Evolutionary conservation across 2,113 vertebrate species (phyloP), one percentile per base, ranked within the genome.

Genomic region (Pongo abelii): DNA sequence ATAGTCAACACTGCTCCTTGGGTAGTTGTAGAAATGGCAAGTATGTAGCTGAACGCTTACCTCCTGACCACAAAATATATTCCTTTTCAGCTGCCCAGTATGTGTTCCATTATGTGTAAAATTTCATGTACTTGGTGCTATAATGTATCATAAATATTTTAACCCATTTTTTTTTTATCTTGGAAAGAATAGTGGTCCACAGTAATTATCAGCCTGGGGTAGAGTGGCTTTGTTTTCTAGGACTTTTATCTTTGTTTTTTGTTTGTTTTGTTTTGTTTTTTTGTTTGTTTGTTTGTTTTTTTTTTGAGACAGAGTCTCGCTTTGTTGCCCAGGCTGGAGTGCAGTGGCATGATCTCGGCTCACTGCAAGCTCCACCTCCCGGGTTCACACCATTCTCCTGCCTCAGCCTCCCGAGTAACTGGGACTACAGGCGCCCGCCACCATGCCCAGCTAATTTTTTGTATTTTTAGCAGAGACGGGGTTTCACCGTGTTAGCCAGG

Each of bases 11-110:
- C 12, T 78, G 67, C 27, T 88, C 92, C 74, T 43, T 27, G 35
- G 40, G 64, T 57, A 43, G 20, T 38, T 69, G 91, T 90, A 95
- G 75, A 81, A 96, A 78, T 89, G 38, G n/a, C 74, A 83, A 90
- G 25, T 64, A 72, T 96, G 57, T 7, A 74, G 46, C 7, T 3
- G n/a, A 87, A 78, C n/a, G 72, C 8, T 85, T 93, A 46, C 57
- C 5, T 72, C 85, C 50, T 94, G 55, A 84, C 32, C 95, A 81
- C 48, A 89, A 81, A 75, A 55, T 84, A 14, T 1, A 50, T 50
- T 87, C 3, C 3, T 88, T 91, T 92, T 40, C n/a, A 87, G 48
- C 32, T 85, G 14, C 96, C 79, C 7, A 80, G 27, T 83, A 7
- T 72, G 48, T 64, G 23, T 40, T 93, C 1, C 1, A 72, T 38